Evolutionary conservation across 2,888 invertebrate species (phyloP).

Genomic region (Coleophora flavipennella): DNA sequence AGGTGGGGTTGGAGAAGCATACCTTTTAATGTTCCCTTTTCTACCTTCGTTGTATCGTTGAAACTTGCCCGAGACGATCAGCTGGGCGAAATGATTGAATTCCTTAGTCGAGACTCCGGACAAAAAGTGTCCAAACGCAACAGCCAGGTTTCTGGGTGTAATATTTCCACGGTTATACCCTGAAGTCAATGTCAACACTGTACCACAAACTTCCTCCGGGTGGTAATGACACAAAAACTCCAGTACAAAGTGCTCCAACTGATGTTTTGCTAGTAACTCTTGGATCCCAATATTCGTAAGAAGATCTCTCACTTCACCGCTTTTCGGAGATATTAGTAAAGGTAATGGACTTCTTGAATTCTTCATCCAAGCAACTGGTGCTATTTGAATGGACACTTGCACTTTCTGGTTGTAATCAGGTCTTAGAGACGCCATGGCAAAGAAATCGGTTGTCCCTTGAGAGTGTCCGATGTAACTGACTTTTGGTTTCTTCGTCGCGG

Average conservation of each 20-base stretch:
- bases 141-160: conserved; percentile 61
- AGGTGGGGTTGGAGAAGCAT: conserved; percentile 42
- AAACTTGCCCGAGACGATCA: conserved; percentile 41
- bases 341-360: conserved; percentile 46
- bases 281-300: conserved; percentile 58
- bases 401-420: conserved; percentile 75
- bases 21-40: conserved; percentile 37
- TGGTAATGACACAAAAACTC: conserved; percentile 41
- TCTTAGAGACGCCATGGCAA: conserved; percentile 61
- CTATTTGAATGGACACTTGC: conserved; percentile 53
- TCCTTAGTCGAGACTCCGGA: conserved; percentile 66
- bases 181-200: conserved; percentile 66
- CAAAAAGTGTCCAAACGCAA: conserved; percentile 65
- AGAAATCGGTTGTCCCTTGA: conserved; percentile 75
- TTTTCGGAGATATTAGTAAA: conserved; percentile 22
- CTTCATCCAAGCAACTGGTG: conserved; percentile 64
- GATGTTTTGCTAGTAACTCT: conserved; percentile 76
- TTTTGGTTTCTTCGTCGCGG: conserved; percentile 58
- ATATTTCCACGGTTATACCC: conserved; percentile 72
- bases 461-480: conserved; percentile 81
- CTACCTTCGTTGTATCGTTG: conserved; percentile 49
- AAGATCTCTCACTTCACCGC: conserved; percentile 24
- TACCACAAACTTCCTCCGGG: conserved; percentile 68
- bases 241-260: conserved; percentile 47
- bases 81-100: conserved; percentile 68